Evolutionary conservation across 2,888 invertebrate genomes (phyloP), one percentile per base, ranked within the genome.

Genomic region (Euproctis similis): DNA sequence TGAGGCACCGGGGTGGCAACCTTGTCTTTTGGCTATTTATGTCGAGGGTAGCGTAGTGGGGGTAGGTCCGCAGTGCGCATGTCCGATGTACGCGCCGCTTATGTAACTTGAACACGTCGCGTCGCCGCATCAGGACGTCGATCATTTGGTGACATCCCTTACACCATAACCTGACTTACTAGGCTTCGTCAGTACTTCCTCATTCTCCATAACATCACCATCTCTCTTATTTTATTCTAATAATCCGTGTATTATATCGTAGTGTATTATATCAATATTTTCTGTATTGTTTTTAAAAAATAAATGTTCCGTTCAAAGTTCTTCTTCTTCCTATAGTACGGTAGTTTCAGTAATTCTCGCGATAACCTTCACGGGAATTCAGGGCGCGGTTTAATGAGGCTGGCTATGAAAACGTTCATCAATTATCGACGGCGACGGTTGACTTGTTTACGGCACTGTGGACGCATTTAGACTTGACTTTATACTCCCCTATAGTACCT

Each of bases 1-100:
- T 46, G 65, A 66, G 71, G 74, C 67, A 64, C 59, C 63, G 66
- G 77, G 81, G 78, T 77, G 80, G 82, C 72, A 82, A 82, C 82
- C 82, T 81, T 84, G 82, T 77, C 67, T 78, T 74, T 80, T 69
- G 81, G 76, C 75, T 84, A 84, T 84, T 82, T 84, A 82, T 81
- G 80, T 72, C 64, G 78, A 69, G 75, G 78, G 77, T 72, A 62
- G 67, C 45, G 53, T 63, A 64, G 53, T 66, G 71, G 57, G 20
- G 76, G 69, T 68, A 53, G 59, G 57, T 37, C 54, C 59, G 61
- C 67, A 64, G 45, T 63, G 78, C 81, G 84, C 81, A 75, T 65
- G 78, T 70, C 57, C 65, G 57, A 45, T 59, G 53, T 60, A 59
- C 61, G 59, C 64, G 62, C 59, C 60, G 61, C 70, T 82, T 82